Evolutionary conservation across 2,797 vertebrate species (phyloP).

Genomic region (Notolabrus celidotus): DNA sequence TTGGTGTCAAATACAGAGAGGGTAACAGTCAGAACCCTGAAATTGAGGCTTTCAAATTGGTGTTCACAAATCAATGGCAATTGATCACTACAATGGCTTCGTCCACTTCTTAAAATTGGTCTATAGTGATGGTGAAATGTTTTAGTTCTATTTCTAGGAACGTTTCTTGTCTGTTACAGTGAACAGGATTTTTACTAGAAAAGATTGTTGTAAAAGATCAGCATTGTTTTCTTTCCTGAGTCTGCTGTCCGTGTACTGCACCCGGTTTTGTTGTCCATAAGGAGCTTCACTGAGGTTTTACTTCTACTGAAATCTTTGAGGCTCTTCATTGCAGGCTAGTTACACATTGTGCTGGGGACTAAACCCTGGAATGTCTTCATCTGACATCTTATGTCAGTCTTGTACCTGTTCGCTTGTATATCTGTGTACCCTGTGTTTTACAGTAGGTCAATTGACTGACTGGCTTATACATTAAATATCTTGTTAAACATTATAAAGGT

Average conservation of each 20-base stretch:
- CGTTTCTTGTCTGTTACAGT: conserved; percentile 29
- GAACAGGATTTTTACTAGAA: conserved; percentile 60
- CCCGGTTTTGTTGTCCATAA: conserved; percentile 8
- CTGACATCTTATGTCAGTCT: conserved; percentile 48
- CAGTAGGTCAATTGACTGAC: conserved; percentile 38
- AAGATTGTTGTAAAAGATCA: conserved; percentile 63
- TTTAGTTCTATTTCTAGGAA: conserved; percentile 57
- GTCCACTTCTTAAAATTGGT: not conserved
- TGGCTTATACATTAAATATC: conserved; percentile 47
- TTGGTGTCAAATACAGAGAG: not conserved
- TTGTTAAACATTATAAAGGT: conserved; percentile 57
- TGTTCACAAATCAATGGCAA: not conserved
- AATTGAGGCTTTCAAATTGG: not conserved
- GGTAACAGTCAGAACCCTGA: not conserved
- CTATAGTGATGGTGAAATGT: not conserved
- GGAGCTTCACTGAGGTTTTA: conserved; percentile 50
- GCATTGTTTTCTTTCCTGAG: conserved; percentile 76
- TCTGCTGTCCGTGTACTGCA: conserved; percentile 52
- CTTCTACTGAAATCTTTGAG: conserved; percentile 28
- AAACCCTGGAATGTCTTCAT: conserved; percentile 77
- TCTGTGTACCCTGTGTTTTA: conserved; percentile 69
- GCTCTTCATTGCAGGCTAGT: conserved; percentile 24
- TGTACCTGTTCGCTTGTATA: conserved; percentile 37
- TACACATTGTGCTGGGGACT: conserved; percentile 65
- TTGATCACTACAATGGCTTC: not conserved